Evolutionary conservation across 2,797 vertebrate species (phyloP), one percentile per base, ranked within the genome.

Genomic region (Phalanger gymnotis): DNA sequence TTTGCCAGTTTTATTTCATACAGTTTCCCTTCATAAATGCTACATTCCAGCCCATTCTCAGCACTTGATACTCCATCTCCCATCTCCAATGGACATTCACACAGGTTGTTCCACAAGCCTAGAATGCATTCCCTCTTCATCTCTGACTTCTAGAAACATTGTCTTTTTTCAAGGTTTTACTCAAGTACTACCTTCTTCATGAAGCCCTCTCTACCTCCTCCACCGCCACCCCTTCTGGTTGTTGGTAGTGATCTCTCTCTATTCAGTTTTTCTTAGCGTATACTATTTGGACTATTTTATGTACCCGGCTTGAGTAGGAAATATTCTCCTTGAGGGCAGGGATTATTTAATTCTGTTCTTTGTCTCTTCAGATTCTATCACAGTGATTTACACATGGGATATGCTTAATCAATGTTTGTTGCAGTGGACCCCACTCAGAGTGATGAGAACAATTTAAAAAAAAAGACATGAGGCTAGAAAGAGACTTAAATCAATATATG

Each of bases 1-100:
- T 66, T 66, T 40, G 34, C 61, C 14, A n/a, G 61, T 40, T 73
- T 22, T 40, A 73, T 73, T 73, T 40, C 40, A 47, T 87, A 47
- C 7, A 81, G 3, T 27, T 87, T 47, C 9, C 9, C 22, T 87
- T 47, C 22, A 87, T 47, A 47, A 87, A 87, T 51, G 73, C 66
- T 61, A 89, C 90, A 58, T 51, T 12, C 10, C 47, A 19, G 54
- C 55, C 57, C 90, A 90, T 96, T 95, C 73, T 96, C 91, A 90
- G 54, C 22, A 56, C 3, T 94, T 61, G 12, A 11, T 27, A 31
- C n/a, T 95, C 92, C n/a, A 93, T 89, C 90, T 96, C 87, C 91
- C 52, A 91, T 25, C 55, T 4, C 53, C n/a, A 53, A 51, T 47
- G 14, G 91, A n/a, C 53, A 19, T 90, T 91, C 81, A 28, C 19